These are phyloP conservation scores for Xiphophorus maculatus DNA, from an alignment of 2,113 vertebrate genomes.

Conservation along the genomic window DNA sequence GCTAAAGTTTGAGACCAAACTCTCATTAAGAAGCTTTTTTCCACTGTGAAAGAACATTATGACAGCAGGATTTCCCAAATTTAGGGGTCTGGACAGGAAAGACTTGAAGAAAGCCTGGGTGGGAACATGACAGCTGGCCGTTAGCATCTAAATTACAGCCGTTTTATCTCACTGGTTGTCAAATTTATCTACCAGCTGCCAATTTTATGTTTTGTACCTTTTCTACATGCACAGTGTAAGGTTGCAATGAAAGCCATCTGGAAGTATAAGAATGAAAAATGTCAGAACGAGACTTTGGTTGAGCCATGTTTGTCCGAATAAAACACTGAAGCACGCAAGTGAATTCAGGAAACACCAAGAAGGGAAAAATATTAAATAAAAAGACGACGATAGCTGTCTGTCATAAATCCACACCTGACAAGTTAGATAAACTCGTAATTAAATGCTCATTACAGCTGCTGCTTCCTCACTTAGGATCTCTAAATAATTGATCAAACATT, in stretches of 20 bases:
- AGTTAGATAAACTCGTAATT: neutral
- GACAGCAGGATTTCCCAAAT: neutral
- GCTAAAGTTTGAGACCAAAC: neutral
- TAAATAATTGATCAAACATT: conserved; percentile 42
- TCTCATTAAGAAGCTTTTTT: neutral
- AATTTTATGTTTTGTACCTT: conserved; percentile 57
- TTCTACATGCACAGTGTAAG: conserved; percentile 43
- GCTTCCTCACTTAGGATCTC: neutral
- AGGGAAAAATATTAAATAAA: neutral
- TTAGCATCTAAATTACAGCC: conserved; percentile 17
- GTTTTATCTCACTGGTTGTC: conserved; percentile 52
- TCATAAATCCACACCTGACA: neutral
- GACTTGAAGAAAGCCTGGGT: neutral
- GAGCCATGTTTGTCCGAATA: neutral
- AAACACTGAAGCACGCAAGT: neutral
- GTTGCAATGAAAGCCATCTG: conserved; percentile 56
- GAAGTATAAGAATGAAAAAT: neutral
- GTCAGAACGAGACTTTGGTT: neutral
- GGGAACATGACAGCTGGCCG: conserved; percentile 38
- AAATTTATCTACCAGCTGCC: conserved; percentile 60
- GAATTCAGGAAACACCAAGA: neutral
- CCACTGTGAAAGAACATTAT: neutral
- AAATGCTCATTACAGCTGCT: neutral
- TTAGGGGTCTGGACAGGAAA: neutral
- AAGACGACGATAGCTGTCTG: neutral